Conservation (phyloP, 2,888 invertebrate species). For the Thereva unica region DNA sequence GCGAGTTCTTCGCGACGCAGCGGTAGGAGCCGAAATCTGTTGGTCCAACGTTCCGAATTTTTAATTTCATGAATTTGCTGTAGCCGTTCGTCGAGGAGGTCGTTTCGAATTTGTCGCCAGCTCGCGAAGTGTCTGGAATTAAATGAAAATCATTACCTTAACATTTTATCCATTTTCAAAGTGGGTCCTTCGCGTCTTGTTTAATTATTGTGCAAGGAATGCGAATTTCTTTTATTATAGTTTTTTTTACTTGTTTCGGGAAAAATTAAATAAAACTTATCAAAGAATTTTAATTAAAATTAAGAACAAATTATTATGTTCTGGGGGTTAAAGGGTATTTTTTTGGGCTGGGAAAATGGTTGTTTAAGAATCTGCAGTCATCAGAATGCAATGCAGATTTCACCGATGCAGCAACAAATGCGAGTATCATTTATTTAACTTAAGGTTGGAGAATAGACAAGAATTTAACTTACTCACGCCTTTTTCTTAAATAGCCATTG, state of each 20-base stretch:
- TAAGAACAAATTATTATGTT: no score
- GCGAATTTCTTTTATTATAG: conserved; percentile 7
- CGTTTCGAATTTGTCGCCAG: conserved; percentile 88
- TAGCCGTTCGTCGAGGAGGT: conserved; percentile 82
- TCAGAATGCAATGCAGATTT: no score
- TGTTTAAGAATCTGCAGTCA: no score
- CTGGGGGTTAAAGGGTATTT: no score
- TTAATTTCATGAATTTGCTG: conserved; percentile 88
- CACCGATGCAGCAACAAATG: no score
- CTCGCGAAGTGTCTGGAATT: conserved; percentile 65
- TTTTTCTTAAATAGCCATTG: no score
- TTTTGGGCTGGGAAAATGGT: no score
- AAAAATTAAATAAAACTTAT: no score
- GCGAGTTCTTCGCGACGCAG: conserved; percentile 89
- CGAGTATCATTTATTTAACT: no score
- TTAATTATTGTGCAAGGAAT: background rate
- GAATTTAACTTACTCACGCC: no score
- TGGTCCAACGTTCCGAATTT: conserved; percentile 77
- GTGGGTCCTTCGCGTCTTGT: background rate
- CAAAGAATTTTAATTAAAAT: no score
- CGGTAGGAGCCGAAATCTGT: conserved; percentile 87
- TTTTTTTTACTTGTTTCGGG: background rate
- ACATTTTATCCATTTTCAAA: background rate
- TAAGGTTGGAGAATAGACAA: no score
- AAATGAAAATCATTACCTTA: conserved; percentile 8